Evolutionary conservation across 1,140 invertebrate genomes (phyloP).

Genomic region (Caenorhabditis remanei): DNA sequence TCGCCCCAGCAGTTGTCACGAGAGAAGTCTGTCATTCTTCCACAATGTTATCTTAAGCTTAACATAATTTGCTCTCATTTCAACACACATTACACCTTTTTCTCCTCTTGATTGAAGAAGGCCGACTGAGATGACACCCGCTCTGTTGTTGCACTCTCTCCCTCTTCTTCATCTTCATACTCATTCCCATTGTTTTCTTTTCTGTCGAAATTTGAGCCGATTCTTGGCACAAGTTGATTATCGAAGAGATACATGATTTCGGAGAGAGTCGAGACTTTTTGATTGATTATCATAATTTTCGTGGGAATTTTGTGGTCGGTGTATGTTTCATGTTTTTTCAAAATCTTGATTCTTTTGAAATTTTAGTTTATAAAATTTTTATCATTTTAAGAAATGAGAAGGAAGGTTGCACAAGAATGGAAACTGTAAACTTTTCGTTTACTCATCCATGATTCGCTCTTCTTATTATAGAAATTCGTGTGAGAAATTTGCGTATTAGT

Average conservation of each 20-base stretch:
- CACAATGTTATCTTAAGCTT: conserved; percentile 53
- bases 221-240: conserved; percentile 26
- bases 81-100: conserved; percentile 55
- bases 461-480: too few species aligned
- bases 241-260: neutral
- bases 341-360: too few species aligned
- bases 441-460: too few species aligned
- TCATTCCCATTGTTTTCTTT: conserved; percentile 45
- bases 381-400: too few species aligned
- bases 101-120: conserved; percentile 18
- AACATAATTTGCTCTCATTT: conserved; percentile 56
- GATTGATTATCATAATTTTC: conserved; percentile 49
- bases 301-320: neutral
- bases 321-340: too few species aligned
- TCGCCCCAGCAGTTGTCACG: conserved; percentile 13
- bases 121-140: conserved; percentile 38
- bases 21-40: conserved; percentile 34
- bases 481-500: too few species aligned
- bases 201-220: conserved; percentile 40
- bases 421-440: too few species aligned
- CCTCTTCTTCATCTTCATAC: neutral
- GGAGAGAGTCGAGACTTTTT: neutral
- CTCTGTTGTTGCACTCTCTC: conserved; percentile 11
- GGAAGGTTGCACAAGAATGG: too few species aligned
- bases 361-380: too few species aligned